Base-by-base conservation (phyloP, 2,888 invertebrate genomes). In the Tanypteryx hageni region DNA sequence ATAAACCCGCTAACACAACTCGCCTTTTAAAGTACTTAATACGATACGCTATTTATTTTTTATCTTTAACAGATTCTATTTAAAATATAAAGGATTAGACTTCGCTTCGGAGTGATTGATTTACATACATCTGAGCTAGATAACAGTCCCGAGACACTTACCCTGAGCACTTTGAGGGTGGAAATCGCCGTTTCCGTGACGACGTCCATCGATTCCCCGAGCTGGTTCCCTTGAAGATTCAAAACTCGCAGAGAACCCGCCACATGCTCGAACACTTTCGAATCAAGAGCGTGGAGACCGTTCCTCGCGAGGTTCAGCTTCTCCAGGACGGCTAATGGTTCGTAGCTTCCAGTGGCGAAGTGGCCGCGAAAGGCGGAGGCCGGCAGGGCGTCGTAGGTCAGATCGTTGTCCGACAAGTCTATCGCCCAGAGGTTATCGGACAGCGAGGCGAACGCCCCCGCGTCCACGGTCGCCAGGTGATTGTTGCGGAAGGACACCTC, bases 181-280 rank as follows among this genome's bases (percentile, higher is more conserved):
- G 89, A 89, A 8, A 89, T 31, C 10, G 89, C 89, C 44, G 5
- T 9, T 64, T 89, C 89, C 18, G 89, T 89, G 16, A 18, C 11
- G 8, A 13, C 11, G 89, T 89, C 89, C 44, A 89, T 10, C 18
- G 44, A 18, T 10, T 16, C 64, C 11, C 89, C 89, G 0, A 89
- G 27, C 8, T 31, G 44, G n/a, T 89, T 89, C 16, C 89, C 64
- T n/a, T 89, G 89, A 10, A 89, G 89, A 44, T 64, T 89, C 68
- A 89, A n/a, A 5, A 44, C 89, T 64, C 44, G 64, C n/a, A 89
- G 44, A 44, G 89, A 64, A 16, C 10, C n/a, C 44, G 61, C 61
- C 11, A 89, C 10, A 94, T 98, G 98, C 94, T 97, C 97, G 94
- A 99, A 98, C 0, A 98, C 94, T 94, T 98, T 97, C 92, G 95